Evolutionary conservation across 2,888 invertebrate species (phyloP).

Genomic region (Leucozona laternaria): DNA sequence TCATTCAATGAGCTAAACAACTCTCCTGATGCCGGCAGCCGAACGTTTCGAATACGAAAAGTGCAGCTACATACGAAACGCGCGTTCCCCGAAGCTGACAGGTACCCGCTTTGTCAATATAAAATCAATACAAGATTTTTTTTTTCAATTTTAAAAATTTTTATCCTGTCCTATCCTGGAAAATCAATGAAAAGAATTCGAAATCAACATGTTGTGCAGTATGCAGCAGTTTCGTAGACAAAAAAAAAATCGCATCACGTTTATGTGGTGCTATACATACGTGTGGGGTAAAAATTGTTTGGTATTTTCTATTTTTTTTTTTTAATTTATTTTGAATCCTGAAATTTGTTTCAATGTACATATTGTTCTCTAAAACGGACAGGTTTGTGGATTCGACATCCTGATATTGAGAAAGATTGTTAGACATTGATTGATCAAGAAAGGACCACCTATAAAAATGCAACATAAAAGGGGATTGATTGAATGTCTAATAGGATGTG

Average conservation of each 20-base stretch:
- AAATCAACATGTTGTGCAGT: slow-evolving; percentile 41
- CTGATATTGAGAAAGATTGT: slow-evolving; percentile 45
- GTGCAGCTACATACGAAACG: slow-evolving; percentile 23
- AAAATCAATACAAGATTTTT: slow-evolving; percentile 50
- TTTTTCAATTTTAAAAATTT: slow-evolving; percentile 11
- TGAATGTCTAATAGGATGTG: slow-evolving; percentile 13
- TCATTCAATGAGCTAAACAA: slow-evolving; percentile 63
- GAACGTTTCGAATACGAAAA: slow-evolving; percentile 1
- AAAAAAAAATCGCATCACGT: slow-evolving; percentile 1
- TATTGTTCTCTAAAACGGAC: slow-evolving; percentile 60
- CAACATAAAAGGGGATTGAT: slow-evolving; percentile 8
- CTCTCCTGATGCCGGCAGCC: background rate
- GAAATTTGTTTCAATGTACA: slow-evolving; percentile 62
- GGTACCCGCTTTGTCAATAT: slow-evolving; percentile 46
- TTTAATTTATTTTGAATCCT: background rate
- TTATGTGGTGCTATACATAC: background rate
- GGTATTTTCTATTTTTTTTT: slow-evolving; percentile 14
- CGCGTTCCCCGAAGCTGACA: slow-evolving; percentile 30
- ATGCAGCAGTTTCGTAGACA: slow-evolving; percentile 8
- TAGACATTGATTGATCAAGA: slow-evolving; percentile 55
- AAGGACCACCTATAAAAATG: slow-evolving; percentile 2
- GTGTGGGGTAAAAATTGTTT: background rate
- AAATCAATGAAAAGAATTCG: slow-evolving; percentile 48
- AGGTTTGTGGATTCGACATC: slow-evolving; percentile 58
- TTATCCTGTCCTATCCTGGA: slow-evolving; percentile 36